These are phyloP conservation scores for Limnephilus lunatus DNA, from an alignment of 2,888 invertebrate genomes.

Conservation along the genomic window DNA sequence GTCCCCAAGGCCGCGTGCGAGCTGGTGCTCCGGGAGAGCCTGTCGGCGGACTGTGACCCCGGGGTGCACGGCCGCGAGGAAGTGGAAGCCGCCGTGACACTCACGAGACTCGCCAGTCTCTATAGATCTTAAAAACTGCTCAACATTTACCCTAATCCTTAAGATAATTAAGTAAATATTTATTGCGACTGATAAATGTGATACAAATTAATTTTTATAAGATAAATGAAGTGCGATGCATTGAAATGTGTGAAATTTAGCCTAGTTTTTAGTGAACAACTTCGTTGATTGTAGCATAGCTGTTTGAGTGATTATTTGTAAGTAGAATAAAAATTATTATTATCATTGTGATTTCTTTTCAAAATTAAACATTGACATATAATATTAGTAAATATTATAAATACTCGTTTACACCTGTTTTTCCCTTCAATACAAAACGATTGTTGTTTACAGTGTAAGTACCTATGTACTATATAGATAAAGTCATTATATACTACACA, in stretches of 20 bases:
- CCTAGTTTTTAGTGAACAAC: conserved; percentile 14
- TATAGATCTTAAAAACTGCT: conserved; percentile 66
- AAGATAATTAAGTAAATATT: conserved; percentile 55
- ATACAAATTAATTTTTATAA: conserved; percentile 63
- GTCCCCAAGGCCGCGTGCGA: conserved; percentile 4
- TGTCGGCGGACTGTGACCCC: conserved; percentile 58
- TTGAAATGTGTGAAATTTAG: conserved; percentile 36
- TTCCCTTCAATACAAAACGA: neutral
- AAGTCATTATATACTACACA: neutral
- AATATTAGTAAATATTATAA: neutral
- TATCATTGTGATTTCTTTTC: conserved; percentile 47
- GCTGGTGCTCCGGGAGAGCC: neutral
- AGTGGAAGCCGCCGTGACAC: conserved; percentile 86
- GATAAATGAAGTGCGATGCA: conserved; percentile 14
- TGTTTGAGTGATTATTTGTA: conserved; percentile 55
- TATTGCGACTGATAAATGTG: conserved; percentile 66
- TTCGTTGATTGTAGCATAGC: conserved; percentile 54
- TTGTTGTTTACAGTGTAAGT: neutral
- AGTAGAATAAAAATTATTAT: conserved; percentile 22
- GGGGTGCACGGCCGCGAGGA: conserved; percentile 82
- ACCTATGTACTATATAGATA: neutral
- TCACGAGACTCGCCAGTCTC: conserved; percentile 81
- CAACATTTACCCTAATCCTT: conserved; percentile 58
- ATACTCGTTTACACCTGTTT: neutral
- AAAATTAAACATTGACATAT: conserved; percentile 34